These are phyloP conservation scores for Mimas tiliae DNA, from an alignment of 2,888 invertebrate genomes.

Conservation along the genomic window DNA sequence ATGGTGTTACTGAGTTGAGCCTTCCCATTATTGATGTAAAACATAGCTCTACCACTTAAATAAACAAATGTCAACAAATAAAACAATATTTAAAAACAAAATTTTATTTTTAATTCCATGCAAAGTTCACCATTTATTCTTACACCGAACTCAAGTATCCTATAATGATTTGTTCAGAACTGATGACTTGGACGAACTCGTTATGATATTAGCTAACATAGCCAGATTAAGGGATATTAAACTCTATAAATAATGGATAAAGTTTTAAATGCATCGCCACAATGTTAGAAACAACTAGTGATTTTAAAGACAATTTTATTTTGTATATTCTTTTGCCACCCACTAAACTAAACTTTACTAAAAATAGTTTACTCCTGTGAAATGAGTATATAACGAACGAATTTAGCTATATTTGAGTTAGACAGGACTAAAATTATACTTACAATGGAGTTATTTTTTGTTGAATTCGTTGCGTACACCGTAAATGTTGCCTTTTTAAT, in stretches of 20 bases:
- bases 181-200: conserved; percentile 1
- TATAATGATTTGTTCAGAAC: conserved; percentile 13
- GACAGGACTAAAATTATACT: too few relatives aligned
- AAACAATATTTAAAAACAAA: conserved; percentile 50
- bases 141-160: conserved; percentile 22
- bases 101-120: conserved; percentile 68
- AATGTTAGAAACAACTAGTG: background rate
- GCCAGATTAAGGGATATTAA: background rate
- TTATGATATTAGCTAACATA: background rate
- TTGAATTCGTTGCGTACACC: too few relatives aligned
- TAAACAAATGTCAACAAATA: conserved; percentile 38
- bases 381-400: too few relatives aligned
- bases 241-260: background rate
- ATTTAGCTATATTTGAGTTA: too few relatives aligned
- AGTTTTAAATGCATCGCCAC: background rate
- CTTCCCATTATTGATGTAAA: too few relatives aligned
- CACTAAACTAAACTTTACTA: too few relatives aligned
- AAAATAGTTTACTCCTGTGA: too few relatives aligned
- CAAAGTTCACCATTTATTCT: conserved; percentile 64
- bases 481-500: too few relatives aligned
- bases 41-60: too few relatives aligned
- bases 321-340: too few relatives aligned
- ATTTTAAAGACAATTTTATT: background rate
- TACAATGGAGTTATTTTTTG: too few relatives aligned
- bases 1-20: too few relatives aligned